Percentiles rank a stretch among this genome's conserved stretches.
Conservation (phyloP, 2,888 invertebrate genomes). For the Ectemnius lituratus region DNA sequence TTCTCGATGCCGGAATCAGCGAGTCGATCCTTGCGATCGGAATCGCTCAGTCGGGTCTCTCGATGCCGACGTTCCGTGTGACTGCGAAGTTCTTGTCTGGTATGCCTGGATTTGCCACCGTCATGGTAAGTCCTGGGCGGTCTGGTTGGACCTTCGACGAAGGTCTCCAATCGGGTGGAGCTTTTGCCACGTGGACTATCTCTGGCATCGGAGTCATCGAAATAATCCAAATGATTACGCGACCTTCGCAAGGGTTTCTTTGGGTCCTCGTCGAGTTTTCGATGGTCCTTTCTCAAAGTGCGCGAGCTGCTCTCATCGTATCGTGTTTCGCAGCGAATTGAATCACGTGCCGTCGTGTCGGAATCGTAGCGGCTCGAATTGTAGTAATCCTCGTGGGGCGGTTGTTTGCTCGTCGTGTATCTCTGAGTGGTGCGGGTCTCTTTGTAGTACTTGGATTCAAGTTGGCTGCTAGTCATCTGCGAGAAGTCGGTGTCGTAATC, state of each 20-base stretch:
- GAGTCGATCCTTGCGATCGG: conserved; percentile 81
- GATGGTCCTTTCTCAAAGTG: conserved; percentile 65
- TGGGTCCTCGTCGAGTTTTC: conserved; percentile 63
- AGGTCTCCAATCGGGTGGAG: conserved; percentile 61
- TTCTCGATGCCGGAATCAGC: conserved; percentile 91
- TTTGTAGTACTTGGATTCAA: conserved; percentile 71
- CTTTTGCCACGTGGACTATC: conserved; percentile 65
- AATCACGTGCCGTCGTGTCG: conserved; percentile 73
- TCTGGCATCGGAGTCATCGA: conserved; percentile 72
- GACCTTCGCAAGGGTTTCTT: conserved; percentile 70
- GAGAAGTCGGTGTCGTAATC: conserved; percentile 76
- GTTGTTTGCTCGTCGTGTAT: conserved; percentile 65
- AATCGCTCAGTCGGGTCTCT: conserved; percentile 76
- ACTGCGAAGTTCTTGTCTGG: conserved; percentile 78
- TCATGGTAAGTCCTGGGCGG: conserved; percentile 69
- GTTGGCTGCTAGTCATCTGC: conserved; percentile 72
- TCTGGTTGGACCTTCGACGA: conserved; percentile 68
- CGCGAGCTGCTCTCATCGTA: conserved; percentile 59
- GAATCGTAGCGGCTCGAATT: conserved; percentile 74
- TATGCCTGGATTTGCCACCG: conserved; percentile 74
- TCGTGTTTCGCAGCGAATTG: conserved; percentile 66
- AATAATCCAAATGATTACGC: conserved; percentile 69
- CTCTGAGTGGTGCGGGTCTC: conserved; percentile 70
- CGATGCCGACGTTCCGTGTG: conserved; percentile 69
- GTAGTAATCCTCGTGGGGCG: conserved; percentile 71